Percentiles rank a stretch among this genome's conserved stretches.
Evolutionary conservation across 2,888 invertebrate species (phyloP).

Genomic region (Ophion obscuratus): DNA sequence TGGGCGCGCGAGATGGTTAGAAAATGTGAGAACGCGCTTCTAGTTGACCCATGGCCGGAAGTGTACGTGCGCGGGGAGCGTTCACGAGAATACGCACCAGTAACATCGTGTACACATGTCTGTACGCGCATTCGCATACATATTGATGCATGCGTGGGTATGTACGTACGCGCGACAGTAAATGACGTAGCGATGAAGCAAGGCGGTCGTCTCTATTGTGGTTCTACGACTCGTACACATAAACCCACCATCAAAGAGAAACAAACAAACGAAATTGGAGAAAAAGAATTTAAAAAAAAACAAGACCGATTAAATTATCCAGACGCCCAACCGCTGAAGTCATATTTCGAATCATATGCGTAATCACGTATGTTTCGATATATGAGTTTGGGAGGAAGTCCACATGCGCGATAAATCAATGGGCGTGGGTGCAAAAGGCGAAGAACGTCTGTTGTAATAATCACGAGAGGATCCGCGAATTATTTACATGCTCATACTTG

Average conservation of each 20-base stretch:
- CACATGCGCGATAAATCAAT: slow-evolving; percentile 72
- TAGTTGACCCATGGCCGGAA: slow-evolving; percentile 74
- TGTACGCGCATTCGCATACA: neutral
- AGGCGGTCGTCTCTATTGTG: neutral
- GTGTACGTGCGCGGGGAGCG: slow-evolving; percentile 65
- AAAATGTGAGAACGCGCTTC: slow-evolving; percentile 52
- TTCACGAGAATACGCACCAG: slow-evolving; percentile 16
- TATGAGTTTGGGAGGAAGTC: neutral
- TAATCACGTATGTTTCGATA: neutral
- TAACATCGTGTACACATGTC: neutral
- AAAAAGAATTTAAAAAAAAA: neutral
- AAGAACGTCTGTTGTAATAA: slow-evolving; percentile 62
- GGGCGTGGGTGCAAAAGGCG: slow-evolving; percentile 71
- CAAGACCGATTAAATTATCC: neutral
- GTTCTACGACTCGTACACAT: neutral
- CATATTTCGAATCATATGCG: neutral
- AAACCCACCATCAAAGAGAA: neutral
- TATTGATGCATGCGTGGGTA: neutral
- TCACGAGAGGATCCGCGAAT: slow-evolving; percentile 61
- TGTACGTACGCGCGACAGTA: neutral
- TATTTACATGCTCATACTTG: slow-evolving; percentile 71
- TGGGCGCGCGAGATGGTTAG: slow-evolving; percentile 29
- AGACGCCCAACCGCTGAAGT: neutral
- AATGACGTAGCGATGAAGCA: neutral
- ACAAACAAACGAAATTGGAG: neutral